A percentile compares a stretch with the other conserved stretches of the same genome.
Evolutionary conservation across 2,888 invertebrate genomes (phyloP).

Genomic region (Chaetoderma sp.): DNA sequence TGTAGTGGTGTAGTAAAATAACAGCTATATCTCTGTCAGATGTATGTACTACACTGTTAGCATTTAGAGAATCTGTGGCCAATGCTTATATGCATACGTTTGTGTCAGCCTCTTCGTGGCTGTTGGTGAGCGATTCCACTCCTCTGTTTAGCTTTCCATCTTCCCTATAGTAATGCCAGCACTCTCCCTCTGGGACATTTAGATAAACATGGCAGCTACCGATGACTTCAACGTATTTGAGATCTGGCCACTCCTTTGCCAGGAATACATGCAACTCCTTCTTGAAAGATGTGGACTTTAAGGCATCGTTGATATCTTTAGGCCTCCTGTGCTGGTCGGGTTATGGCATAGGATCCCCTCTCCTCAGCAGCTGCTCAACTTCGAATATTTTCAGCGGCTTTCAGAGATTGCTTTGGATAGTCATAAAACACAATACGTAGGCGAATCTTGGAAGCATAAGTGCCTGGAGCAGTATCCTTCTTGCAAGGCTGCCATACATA

Average conservation of each 20-base stretch:
- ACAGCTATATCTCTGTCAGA: slow-evolving; percentile 6
- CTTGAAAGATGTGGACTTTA: slow-evolving; percentile 15
- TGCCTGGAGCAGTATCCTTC: too few species aligned
- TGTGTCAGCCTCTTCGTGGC: slow-evolving; percentile 15
- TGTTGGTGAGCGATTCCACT: not conserved
- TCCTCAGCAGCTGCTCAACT: too few species aligned
- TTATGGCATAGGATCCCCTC: too few species aligned
- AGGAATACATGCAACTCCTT: slow-evolving; percentile 8
- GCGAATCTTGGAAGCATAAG: not conserved
- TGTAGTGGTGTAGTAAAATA: not conserved
- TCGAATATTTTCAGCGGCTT: slow-evolving; percentile 12
- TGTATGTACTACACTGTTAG: not conserved
- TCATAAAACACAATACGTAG: slow-evolving; percentile 14
- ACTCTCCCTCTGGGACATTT: too few species aligned
- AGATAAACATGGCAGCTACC: not conserved
- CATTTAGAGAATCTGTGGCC: not conserved
- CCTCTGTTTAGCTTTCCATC: not conserved
- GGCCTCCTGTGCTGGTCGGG: too few species aligned
- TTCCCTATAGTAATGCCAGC: not conserved
- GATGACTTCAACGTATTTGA: too few species aligned
- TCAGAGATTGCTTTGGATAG: slow-evolving; percentile 11
- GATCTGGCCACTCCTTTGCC: slow-evolving; percentile 5
- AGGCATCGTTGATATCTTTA: too few species aligned
- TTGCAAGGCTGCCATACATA: too few species aligned
- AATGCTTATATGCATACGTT: not conserved